Percentiles rank a stretch among this genome's conserved stretches.
Conservation (phyloP, 2,113 vertebrate species). For the Mobula hypostoma region DNA sequence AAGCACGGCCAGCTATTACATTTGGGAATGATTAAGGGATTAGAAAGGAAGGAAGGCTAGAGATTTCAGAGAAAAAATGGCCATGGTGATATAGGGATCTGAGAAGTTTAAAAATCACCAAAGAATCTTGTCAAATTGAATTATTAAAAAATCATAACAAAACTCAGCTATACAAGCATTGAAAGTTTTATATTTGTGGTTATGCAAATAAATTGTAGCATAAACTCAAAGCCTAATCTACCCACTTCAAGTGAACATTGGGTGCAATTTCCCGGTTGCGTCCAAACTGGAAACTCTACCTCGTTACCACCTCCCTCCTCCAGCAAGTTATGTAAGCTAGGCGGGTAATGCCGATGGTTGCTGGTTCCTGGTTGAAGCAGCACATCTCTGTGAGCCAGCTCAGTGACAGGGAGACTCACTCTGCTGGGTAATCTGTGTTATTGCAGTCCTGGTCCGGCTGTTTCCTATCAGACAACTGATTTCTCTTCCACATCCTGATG, state of each 20-base stretch:
- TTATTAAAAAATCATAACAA: too few relatives aligned
- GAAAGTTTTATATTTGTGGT: neutral
- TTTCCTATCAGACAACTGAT: neutral
- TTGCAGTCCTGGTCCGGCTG: neutral
- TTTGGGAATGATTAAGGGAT: too few relatives aligned
- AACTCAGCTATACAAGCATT: too few relatives aligned
- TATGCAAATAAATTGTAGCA: neutral
- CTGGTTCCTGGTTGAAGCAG: neutral
- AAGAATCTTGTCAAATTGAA: too few relatives aligned
- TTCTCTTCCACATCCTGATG: neutral
- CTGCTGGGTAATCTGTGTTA: neutral
- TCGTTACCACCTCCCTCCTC: neutral
- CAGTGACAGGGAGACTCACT: neutral
- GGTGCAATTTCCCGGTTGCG: too few relatives aligned
- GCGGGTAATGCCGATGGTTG: neutral
- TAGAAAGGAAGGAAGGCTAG: too few relatives aligned
- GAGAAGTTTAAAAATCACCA: too few relatives aligned
- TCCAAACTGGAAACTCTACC: neutral
- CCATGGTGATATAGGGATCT: too few relatives aligned
- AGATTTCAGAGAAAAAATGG: too few relatives aligned
- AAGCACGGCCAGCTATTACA: too few relatives aligned
- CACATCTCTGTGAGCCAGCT: neutral
- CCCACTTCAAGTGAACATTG: neutral
- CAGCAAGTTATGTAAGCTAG: neutral
- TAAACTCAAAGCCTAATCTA: neutral